phyloP scores from a whole-genome alignment of 2,113 vertebrate genomes.

The Ardeotis arabs region DNA sequence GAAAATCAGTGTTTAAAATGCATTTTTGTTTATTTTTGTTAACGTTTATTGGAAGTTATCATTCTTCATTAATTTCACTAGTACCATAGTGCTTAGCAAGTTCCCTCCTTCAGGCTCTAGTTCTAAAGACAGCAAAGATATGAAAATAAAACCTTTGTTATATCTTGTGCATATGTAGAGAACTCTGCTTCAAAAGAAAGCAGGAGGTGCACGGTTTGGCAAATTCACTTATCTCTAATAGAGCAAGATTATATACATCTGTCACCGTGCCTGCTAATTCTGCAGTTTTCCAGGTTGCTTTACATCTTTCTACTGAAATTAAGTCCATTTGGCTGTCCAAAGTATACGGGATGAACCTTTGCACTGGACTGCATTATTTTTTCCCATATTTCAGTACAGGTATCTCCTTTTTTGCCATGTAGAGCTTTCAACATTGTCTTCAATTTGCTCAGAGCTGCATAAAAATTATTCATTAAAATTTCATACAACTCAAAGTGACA shows the following conservation, averaged over 20 bases:
- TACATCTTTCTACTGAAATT: not conserved
- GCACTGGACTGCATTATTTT: not conserved
- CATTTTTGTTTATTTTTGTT: not conserved
- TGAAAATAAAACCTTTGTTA: not conserved
- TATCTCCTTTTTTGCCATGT: not conserved
- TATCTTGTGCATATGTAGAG: rapidly evolving
- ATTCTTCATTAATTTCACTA: not conserved
- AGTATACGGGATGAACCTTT: not conserved
- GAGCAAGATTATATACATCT: not conserved
- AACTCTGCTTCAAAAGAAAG: not conserved
- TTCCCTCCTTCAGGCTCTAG: not conserved
- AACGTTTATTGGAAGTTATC: not conserved
- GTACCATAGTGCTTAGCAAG: not conserved
- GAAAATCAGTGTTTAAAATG: not conserved
- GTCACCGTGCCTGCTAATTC: not conserved
- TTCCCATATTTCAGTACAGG: not conserved
- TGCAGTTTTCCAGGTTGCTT: not conserved
- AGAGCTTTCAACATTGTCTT: not conserved
- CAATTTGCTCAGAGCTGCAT: not conserved
- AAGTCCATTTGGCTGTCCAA: not conserved
- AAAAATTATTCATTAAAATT: not conserved
- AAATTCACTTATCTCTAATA: not conserved
- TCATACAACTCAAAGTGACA: not conserved
- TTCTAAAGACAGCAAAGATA: not conserved
- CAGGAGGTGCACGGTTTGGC: not conserved